These are phyloP conservation scores for Cosmopolites sordidus DNA, from an alignment of 2,888 invertebrate species.

Conservation along the genomic window DNA sequence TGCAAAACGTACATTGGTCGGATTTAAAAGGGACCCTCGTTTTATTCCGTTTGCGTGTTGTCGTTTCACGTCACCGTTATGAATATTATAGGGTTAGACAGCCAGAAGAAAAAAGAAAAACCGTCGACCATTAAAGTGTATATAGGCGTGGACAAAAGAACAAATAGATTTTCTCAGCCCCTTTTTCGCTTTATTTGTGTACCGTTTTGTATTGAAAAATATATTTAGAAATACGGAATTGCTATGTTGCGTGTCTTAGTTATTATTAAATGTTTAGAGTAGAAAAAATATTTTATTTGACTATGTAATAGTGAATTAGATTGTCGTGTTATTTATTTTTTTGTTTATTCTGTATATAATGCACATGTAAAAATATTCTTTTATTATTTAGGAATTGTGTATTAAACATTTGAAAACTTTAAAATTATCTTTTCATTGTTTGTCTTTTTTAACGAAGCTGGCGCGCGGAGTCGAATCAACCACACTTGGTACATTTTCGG, in stretches of 20 bases:
- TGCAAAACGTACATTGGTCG: no score
- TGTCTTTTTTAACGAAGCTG: no score
- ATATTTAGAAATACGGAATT: constrained; percentile 4
- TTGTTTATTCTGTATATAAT: no score
- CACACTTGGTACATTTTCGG: no score
- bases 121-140: constrained; percentile 14
- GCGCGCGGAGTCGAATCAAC: no score
- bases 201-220: constrained; percentile 8
- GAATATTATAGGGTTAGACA: constrained; percentile 11
- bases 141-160: constrained; percentile 21
- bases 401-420: no score
- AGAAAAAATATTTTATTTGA: constrained; percentile 1
- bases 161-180: constrained; percentile 15
- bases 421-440: no score
- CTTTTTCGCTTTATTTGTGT: constrained; percentile 14
- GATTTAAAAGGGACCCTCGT: background rate
- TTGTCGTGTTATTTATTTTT: no score
- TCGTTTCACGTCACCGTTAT: constrained; percentile 10
- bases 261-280: background rate
- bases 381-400: no score
- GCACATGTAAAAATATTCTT: no score
- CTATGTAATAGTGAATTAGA: no score
- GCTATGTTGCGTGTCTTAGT: background rate
- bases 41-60: constrained; percentile 8
- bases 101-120: constrained; percentile 2